These are phyloP conservation scores for Mastacembelus armatus DNA, from an alignment of 2,797 vertebrate genomes.

Conservation along the genomic window DNA sequence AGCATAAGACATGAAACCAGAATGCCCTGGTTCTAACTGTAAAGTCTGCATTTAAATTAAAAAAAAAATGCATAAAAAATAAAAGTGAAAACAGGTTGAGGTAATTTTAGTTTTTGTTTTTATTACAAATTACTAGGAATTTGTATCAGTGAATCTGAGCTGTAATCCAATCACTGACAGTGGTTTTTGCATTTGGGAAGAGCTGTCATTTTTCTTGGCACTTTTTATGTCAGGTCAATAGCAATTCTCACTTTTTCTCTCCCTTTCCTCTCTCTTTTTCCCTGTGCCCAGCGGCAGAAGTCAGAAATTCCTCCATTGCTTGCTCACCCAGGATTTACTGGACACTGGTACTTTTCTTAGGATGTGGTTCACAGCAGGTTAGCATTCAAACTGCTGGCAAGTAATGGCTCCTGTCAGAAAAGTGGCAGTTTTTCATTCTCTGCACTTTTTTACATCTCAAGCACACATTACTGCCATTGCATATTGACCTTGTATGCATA, in stretches of 20 bases:
- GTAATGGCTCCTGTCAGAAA: slow-evolving; percentile 60
- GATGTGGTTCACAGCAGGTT: slow-evolving; percentile 69
- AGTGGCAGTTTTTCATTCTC: slow-evolving; percentile 47
- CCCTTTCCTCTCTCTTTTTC: background rate
- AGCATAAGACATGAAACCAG: slow-evolving; percentile 29
- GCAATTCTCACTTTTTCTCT: slow-evolving; percentile 33
- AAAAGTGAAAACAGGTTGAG: slow-evolving; percentile 23
- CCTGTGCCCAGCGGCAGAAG: slow-evolving; percentile 24
- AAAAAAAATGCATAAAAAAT: background rate
- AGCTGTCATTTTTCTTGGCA: slow-evolving; percentile 52
- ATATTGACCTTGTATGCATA: slow-evolving; percentile 47
- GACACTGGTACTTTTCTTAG: slow-evolving; percentile 49
- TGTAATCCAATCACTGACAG: slow-evolving; percentile 33
- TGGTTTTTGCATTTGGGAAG: slow-evolving; percentile 34
- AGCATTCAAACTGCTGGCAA: slow-evolving; percentile 49
- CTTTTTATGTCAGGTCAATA: slow-evolving; percentile 34
- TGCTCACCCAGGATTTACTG: slow-evolving; percentile 68
- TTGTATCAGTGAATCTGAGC: slow-evolving; percentile 35
- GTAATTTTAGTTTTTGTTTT: slow-evolving; percentile 30
- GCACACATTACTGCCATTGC: slow-evolving; percentile 28
- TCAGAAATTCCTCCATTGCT: slow-evolving; percentile 61
- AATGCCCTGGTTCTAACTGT: background rate
- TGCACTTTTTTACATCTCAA: slow-evolving; percentile 51
- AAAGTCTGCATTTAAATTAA: slow-evolving; percentile 8
- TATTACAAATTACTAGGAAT: slow-evolving; percentile 22